Conservation (phyloP, 2,888 invertebrate genomes). For the Lithophane leautieri region DNA sequence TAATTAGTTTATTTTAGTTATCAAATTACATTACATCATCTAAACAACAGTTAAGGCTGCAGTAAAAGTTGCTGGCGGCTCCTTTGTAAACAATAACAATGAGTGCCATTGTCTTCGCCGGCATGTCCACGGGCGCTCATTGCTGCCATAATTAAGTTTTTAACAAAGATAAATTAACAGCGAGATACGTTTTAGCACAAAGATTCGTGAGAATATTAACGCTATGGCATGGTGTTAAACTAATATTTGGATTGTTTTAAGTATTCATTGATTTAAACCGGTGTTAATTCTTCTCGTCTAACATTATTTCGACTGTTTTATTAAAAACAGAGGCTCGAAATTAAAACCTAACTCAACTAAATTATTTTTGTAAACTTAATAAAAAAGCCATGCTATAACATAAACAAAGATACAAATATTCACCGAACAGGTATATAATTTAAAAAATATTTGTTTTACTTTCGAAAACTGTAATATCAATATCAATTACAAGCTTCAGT, state of each 20-base stretch:
- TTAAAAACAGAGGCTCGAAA: neutral
- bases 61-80: constrained; percentile 62
- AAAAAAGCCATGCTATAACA: too few species aligned
- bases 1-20: constrained; percentile 61
- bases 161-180: constrained; percentile 75
- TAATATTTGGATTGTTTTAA: constrained; percentile 14
- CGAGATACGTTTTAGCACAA: constrained; percentile 67
- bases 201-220: constrained; percentile 51
- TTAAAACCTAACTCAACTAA: neutral
- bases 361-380: neutral
- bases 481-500: constrained; percentile 16
- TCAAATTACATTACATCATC: constrained; percentile 60
- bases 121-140: constrained; percentile 68
- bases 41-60: constrained; percentile 63
- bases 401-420: too few species aligned
- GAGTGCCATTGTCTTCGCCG: constrained; percentile 67
- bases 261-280: neutral
- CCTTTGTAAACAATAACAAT: constrained; percentile 69
- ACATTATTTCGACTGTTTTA: neutral
- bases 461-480: constrained; percentile 10
- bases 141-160: constrained; percentile 75
- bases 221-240: constrained; percentile 17
- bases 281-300: neutral
- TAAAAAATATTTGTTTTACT: neutral
- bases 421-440: neutral